A percentile compares a stretch with the other conserved stretches of the same genome.
These are phyloP conservation scores for Synaphobranchus kaupii DNA, from an alignment of 2,797 vertebrate species.

Conservation along the genomic window DNA sequence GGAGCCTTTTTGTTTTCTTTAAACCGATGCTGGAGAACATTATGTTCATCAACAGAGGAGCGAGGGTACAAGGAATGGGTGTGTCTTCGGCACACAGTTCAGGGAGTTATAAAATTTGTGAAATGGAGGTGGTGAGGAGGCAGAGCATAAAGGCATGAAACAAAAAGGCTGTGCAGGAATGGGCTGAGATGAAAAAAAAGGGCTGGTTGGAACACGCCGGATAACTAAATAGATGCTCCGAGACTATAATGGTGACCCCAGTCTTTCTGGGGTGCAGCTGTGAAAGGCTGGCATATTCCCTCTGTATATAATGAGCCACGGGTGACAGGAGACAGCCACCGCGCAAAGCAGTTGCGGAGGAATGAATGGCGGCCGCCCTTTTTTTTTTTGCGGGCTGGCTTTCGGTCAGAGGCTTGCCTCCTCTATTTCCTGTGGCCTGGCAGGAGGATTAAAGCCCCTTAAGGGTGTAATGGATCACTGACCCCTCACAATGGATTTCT, in stretches of 20 bases:
- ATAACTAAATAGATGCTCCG: constrained; percentile 43
- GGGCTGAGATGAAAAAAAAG: neutral
- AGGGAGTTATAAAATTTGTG: too few species aligned
- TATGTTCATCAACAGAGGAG: constrained; percentile 3
- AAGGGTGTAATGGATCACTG: constrained; percentile 64
- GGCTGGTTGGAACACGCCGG: constrained; percentile 36
- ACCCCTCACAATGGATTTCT: constrained; percentile 68
- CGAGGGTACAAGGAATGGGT: neutral
- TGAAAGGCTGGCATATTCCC: constrained; percentile 43
- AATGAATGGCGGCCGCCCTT: neutral
- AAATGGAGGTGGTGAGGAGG: neutral
- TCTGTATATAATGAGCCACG: constrained; percentile 52
- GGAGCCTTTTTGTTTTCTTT: neutral
- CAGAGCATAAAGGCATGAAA: neutral
- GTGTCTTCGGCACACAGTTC: neutral
- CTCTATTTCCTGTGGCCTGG: neutral
- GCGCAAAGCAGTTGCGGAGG: constrained; percentile 23
- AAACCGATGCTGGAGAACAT: neutral
- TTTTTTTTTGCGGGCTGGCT: neutral
- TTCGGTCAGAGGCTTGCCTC: neutral
- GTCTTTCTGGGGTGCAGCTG: constrained; percentile 34
- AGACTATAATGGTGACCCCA: constrained; percentile 61
- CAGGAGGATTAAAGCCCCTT: constrained; percentile 59
- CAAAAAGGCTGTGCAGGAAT: neutral
- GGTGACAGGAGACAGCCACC: constrained; percentile 51